These are phyloP conservation scores for Tenthredo notha DNA, from an alignment of 2,888 invertebrate species.

Conservation along the genomic window DNA sequence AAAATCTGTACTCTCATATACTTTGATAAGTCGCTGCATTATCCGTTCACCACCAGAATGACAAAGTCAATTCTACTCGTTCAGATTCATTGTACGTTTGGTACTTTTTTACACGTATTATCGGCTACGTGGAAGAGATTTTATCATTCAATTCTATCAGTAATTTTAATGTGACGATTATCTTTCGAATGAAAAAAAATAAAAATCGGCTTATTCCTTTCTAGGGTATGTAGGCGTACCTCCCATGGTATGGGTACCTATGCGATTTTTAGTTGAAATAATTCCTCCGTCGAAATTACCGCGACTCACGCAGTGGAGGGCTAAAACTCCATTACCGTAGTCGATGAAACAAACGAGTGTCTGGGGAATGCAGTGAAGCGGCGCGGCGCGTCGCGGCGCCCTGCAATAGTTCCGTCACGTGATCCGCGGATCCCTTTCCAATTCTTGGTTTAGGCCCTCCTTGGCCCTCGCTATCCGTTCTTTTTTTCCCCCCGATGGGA, in stretches of 20 bases:
- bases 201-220: background rate
- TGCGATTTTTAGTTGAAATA: background rate
- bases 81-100: background rate
- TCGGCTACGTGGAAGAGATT: background rate
- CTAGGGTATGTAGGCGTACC: background rate
- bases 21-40: background rate
- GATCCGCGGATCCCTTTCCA: conserved; percentile 10
- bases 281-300: conserved; percentile 10
- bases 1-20: background rate
- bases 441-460: conserved; percentile 12
- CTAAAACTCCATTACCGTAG: conserved; percentile 36
- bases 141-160: background rate
- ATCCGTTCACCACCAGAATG: background rate
- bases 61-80: background rate
- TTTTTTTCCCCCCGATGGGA: conserved; percentile 35
- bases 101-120: background rate
- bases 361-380: conserved; percentile 29
- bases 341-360: conserved; percentile 49
- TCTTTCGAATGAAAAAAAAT: background rate
- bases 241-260: background rate
- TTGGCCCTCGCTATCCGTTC: background rate
- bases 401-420: conserved; percentile 39
- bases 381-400: conserved; percentile 22
- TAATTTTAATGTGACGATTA: background rate
- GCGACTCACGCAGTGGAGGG: conserved; percentile 3